phyloP scores from a whole-genome alignment of 2,113 vertebrate species.

The Triplophysa siluroides region DNA sequence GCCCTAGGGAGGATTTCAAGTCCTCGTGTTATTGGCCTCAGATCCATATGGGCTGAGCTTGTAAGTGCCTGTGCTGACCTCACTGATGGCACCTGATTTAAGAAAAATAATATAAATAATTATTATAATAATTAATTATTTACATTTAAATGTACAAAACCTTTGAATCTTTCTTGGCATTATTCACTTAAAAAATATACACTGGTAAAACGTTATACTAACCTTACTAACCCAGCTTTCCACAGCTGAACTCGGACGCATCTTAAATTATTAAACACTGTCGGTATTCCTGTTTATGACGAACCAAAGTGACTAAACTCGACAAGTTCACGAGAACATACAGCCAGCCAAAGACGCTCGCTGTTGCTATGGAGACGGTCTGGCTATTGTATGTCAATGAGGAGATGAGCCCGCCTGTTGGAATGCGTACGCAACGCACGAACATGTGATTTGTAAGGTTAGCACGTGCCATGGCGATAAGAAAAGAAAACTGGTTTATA shows the following conservation, averaged over 20 bases:
- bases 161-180: background rate
- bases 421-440: background rate
- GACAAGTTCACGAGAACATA: background rate
- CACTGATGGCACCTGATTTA: background rate
- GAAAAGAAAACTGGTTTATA: too few species aligned
- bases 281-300: background rate
- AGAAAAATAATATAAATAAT: too few species aligned
- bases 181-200: background rate
- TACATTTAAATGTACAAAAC: background rate
- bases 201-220: background rate
- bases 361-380: constrained; percentile 54
- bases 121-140: too few species aligned
- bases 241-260: background rate
- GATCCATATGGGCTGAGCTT: constrained; percentile 1
- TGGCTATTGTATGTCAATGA: constrained; percentile 16
- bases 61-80: constrained; percentile 10
- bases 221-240: constrained; percentile 17
- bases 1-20: constrained; percentile 49
- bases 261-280: background rate
- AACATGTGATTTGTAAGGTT: too few species aligned
- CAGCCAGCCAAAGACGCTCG: constrained; percentile 43
- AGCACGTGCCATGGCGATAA: too few species aligned
- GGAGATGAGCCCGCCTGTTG: constrained; percentile 13
- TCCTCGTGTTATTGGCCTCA: constrained; percentile 43
- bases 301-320: background rate